phyloP scores from a whole-genome alignment of 2,888 invertebrate genomes.

The Mesochorus sp. region DNA sequence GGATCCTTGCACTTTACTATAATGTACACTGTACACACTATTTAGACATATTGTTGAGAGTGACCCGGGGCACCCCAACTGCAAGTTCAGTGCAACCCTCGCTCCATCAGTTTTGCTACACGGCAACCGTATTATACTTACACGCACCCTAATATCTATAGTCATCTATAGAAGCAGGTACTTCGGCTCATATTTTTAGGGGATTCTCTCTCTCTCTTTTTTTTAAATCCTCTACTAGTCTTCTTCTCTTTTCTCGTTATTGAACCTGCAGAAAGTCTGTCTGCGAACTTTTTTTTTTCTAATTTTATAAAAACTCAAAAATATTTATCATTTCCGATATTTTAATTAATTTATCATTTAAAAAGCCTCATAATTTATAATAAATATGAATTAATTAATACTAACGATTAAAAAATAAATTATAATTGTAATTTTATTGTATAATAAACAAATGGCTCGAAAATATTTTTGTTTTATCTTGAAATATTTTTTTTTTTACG shows the following conservation, averaged over 20 bases:
- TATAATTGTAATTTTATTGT: no score
- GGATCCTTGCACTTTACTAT: not conserved
- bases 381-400: no score
- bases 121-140: not conserved
- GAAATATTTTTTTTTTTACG: no score
- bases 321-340: not conserved
- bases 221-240: not conserved
- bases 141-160: not conserved
- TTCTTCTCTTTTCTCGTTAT: not conserved
- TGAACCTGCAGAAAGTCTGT: not conserved
- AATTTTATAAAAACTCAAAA: not conserved
- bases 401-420: no score
- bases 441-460: no score
- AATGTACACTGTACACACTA: not conserved
- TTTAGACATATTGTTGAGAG: slow-evolving; percentile 17
- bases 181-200: slow-evolving; percentile 11
- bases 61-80: slow-evolving; percentile 33
- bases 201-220: not conserved
- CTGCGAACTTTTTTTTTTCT: not conserved
- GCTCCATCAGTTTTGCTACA: slow-evolving; percentile 41
- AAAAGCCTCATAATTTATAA: not conserved
- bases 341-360: not conserved
- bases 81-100: slow-evolving; percentile 30
- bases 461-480: no score
- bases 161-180: slow-evolving; percentile 44